phyloP scores from a whole-genome alignment of 2,797 vertebrate genomes.

The Micropoecilia bifurca region DNA sequence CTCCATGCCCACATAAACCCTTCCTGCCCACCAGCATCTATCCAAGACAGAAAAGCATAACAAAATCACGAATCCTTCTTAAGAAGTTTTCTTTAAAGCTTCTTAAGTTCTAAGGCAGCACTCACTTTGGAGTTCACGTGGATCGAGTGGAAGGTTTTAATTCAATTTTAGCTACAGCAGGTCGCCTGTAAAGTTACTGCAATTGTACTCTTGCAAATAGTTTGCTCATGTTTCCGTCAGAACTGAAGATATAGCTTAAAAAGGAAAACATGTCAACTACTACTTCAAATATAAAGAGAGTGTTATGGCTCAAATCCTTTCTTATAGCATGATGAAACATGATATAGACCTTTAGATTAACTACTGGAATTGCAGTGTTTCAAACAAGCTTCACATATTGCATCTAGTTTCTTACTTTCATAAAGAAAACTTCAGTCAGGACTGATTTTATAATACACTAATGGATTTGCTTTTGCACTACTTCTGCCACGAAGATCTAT shows the following conservation, averaged over 20 bases:
- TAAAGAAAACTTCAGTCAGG: background rate
- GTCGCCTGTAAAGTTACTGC: background rate
- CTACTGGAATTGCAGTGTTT: background rate
- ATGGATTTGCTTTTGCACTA: background rate
- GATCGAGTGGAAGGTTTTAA: background rate
- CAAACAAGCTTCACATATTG: background rate
- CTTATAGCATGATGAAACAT: background rate
- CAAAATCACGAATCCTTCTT: background rate
- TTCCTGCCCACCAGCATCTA: background rate
- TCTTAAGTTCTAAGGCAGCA: background rate
- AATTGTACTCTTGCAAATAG: background rate
- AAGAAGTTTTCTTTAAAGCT: background rate
- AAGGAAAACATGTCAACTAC: background rate
- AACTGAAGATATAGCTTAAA: background rate
- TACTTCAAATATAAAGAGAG: background rate
- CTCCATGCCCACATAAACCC: background rate
- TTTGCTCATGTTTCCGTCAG: background rate
- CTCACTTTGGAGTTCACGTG: conserved; percentile 3
- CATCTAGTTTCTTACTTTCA: background rate
- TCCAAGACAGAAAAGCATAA: background rate
- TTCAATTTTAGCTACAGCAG: background rate
- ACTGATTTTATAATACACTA: background rate
- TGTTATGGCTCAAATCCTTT: background rate
- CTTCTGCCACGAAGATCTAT: conserved; percentile 10
- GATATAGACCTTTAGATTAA: background rate